Base-by-base conservation (phyloP, 23 tunicate genomes). In the Trididemnum miniatum region DNA sequence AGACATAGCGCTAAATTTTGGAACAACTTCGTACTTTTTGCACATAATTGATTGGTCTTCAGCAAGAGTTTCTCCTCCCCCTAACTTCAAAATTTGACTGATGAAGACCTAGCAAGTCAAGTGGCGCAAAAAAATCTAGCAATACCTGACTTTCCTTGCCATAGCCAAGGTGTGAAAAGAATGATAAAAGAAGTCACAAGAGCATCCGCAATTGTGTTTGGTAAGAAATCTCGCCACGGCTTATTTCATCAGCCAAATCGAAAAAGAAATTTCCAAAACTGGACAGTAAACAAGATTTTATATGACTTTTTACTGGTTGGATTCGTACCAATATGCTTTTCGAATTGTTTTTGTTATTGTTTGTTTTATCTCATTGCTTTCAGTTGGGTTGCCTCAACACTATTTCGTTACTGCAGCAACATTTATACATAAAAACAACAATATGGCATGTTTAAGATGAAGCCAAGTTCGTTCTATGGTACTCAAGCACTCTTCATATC, bases 61-160 rank as follows among this genome's bases (percentile, higher is more conserved):
- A 24, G 26, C 29, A 62, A 26, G 4, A 18, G n/a, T 62, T 24
- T 62, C 5, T 62, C 67, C n/a, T 20, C 29, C 67, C n/a, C 26
- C 26, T 62, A 49, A 9, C n/a, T 62, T 12, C 26, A 62, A 62
- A 62, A 62, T 26, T 12, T 62, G 4, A 12, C 67, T 62, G 67
- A 62, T n/a, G 67, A 22, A 62, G 26, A 62, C 25, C 67, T 62
- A 26, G 26, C 15, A 62, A 9, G 15, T 9, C 54, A 44, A 44
- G 54, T 44, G 9, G 54, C 54, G 9, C 54, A 44, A 62, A 62
- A 62, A 62, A 62, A 3, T 62, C 67, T 62, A 62, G 67, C 67
- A 62, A 62, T 62, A 62, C 67, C 67, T 62, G 67, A 62, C 67
- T 62, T 12, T 62, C 67, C 67, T 3, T 62, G 67, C 26, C 67